Conservation (phyloP, 2,797 vertebrate genomes). For the Peromyscus aztecus region DNA sequence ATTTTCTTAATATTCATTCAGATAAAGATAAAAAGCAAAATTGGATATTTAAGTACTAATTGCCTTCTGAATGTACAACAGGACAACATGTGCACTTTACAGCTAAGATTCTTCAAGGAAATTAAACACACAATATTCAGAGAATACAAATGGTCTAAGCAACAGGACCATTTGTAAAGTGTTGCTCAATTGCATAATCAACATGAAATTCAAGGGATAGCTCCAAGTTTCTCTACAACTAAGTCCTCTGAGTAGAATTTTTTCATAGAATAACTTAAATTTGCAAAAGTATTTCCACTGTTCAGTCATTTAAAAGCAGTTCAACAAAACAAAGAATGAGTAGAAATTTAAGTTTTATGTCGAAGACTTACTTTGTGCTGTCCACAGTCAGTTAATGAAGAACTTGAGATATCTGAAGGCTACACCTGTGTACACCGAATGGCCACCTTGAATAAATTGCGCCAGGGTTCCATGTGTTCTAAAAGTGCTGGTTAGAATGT, state of each 20-base stretch:
- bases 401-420: neutral
- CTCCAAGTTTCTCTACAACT: neutral
- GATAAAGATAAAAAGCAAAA: neutral
- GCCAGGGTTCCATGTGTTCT: neutral
- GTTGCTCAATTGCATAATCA: slow-evolving; percentile 6
- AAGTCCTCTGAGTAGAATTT: neutral
- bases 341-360: neutral
- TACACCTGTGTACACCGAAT: neutral
- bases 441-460: neutral
- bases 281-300: neutral
- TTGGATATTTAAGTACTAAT: neutral
- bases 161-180: neutral
- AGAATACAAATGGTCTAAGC: neutral
- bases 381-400: neutral
- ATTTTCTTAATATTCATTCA: neutral
- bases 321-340: neutral
- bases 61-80: neutral
- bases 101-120: neutral
- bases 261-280: neutral
- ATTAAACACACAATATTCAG: neutral
- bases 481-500: neutral
- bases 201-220: neutral
- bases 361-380: neutral
- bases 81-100: neutral
- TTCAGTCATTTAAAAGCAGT: neutral